Evolutionary conservation across 2,888 invertebrate species (phyloP).

Genomic region (Euzophera pinguis): DNA sequence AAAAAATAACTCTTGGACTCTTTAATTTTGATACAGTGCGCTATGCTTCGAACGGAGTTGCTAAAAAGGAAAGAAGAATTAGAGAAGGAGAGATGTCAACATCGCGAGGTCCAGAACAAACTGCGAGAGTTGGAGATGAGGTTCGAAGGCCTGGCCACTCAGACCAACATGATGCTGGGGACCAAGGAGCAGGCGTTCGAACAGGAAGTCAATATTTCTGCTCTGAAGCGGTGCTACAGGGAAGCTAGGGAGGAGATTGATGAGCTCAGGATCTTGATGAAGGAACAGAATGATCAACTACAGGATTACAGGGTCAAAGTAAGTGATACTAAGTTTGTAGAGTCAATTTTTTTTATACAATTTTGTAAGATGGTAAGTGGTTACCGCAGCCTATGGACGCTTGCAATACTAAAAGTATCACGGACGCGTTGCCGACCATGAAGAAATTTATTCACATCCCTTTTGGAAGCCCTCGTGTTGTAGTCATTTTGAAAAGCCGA

Average conservation of each 20-base stretch:
- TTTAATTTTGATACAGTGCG: slow-evolving; percentile 43
- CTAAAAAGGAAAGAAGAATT: slow-evolving; percentile 73
- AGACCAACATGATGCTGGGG: slow-evolving; percentile 68
- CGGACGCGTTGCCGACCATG: too few relatives aligned
- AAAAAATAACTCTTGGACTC: too few relatives aligned
- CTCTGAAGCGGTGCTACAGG: slow-evolving; percentile 79
- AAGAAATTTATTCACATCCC: too few relatives aligned
- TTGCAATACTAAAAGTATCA: too few relatives aligned
- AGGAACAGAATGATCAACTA: slow-evolving; percentile 83
- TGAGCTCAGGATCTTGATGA: slow-evolving; percentile 80
- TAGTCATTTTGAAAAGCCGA: too few relatives aligned
- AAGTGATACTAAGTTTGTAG: background rate
- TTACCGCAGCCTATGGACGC: too few relatives aligned
- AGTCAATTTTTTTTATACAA: background rate
- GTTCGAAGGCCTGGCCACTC: slow-evolving; percentile 50
- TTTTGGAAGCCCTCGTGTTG: too few relatives aligned
- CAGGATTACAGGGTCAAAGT: slow-evolving; percentile 86
- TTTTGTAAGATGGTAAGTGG: too few relatives aligned
- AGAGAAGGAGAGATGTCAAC: slow-evolving; percentile 80
- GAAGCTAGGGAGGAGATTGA: slow-evolving; percentile 79
- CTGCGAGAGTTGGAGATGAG: slow-evolving; percentile 66
- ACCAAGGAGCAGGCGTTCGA: slow-evolving; percentile 82
- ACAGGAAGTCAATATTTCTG: slow-evolving; percentile 68
- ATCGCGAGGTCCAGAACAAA: slow-evolving; percentile 70
- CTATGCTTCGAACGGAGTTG: slow-evolving; percentile 59